A percentile compares a stretch with the other conserved stretches of the same genome.
Conservation (phyloP, 2,797 vertebrate genomes). For the Borostomias antarcticus region DNA sequence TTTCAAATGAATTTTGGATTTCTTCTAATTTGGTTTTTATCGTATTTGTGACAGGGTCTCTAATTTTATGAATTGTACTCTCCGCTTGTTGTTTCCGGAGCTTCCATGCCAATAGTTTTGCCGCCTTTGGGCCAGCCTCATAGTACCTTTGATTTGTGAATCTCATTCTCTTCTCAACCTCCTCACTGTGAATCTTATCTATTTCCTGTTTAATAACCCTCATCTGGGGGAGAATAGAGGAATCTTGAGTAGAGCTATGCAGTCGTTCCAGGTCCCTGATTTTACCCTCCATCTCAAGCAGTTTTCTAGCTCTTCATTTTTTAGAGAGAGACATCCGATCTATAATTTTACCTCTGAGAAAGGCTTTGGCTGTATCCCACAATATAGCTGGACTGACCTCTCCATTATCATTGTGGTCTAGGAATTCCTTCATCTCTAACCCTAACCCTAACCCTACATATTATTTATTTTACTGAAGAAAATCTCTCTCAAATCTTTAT, state of each 20-base stretch:
- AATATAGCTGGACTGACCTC: slow-evolving; percentile 7
- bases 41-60: background rate
- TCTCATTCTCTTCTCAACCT: background rate
- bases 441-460: too few relatives aligned
- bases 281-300: background rate
- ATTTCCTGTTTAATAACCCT: too few relatives aligned
- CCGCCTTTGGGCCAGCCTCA: background rate
- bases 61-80: slow-evolving; percentile 10
- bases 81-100: slow-evolving; percentile 2
- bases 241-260: too few relatives aligned
- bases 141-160: slow-evolving; percentile 8
- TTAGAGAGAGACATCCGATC: background rate
- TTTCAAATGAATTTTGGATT: background rate
- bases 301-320: background rate
- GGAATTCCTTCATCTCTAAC: background rate
- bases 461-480: too few relatives aligned
- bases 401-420: slow-evolving; percentile 15
- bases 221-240: too few relatives aligned
- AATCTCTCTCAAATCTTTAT: too few relatives aligned
- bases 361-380: slow-evolving; percentile 17
- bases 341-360: slow-evolving; percentile 15
- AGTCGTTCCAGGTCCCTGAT: too few relatives aligned
- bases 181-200: too few relatives aligned
- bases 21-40: background rate
- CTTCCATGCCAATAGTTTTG: background rate